These are phyloP conservation scores for Menidia menidia DNA, from an alignment of 2,797 vertebrate genomes.

Conservation along the genomic window DNA sequence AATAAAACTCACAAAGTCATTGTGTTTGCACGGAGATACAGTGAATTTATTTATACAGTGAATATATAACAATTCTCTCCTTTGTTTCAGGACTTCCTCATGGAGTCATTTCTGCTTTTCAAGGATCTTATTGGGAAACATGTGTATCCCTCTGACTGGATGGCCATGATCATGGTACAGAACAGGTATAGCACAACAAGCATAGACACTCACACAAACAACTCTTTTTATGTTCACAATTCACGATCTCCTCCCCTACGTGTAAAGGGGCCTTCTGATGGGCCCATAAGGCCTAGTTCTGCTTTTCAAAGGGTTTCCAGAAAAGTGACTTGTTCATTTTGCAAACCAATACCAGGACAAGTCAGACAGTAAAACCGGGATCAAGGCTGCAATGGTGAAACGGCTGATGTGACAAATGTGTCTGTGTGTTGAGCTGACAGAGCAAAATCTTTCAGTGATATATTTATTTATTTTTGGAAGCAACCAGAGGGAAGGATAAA, in stretches of 20 bases:
- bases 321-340: conserved; percentile 28
- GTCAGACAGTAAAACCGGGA: conserved; percentile 50
- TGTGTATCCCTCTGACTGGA: conserved; percentile 95
- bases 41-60: not conserved
- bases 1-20: not conserved
- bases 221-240: not conserved
- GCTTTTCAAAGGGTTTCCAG: conserved; percentile 32
- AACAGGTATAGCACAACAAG: conserved; percentile 91
- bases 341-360: conserved; percentile 43
- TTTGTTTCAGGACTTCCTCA: conserved; percentile 91
- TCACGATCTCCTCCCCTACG: not conserved
- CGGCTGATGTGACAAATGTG: conserved; percentile 53
- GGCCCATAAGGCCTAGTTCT: not conserved
- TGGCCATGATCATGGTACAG: conserved; percentile 98
- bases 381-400: conserved; percentile 49
- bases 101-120: conserved; percentile 97
- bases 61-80: conserved; percentile 1
- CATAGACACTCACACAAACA: conserved; percentile 4
- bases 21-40: not conserved
- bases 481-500: conserved; percentile 22
- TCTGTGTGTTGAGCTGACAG: conserved; percentile 29
- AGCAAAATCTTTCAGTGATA: conserved; percentile 29
- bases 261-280: not conserved
- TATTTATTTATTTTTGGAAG: conserved; percentile 28
- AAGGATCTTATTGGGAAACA: conserved; percentile 95